phyloP scores from a whole-genome alignment of 2,113 vertebrate genomes.

The Cottus gobio region DNA sequence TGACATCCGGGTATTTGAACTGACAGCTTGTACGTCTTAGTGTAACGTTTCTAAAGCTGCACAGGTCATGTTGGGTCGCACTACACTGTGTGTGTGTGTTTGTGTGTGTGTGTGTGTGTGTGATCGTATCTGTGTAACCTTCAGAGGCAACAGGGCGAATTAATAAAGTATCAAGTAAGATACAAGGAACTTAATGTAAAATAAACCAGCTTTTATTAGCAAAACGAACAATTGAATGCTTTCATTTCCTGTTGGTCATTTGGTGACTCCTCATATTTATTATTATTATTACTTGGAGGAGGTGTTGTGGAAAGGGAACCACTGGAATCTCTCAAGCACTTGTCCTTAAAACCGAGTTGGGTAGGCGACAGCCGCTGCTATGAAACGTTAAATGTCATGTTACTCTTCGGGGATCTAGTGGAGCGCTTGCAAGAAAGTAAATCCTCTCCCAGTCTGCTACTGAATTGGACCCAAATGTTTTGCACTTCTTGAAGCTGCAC shows the following conservation, averaged over 20 bases:
- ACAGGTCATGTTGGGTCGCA: constrained; percentile 12
- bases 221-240: neutral
- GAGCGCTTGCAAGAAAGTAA: neutral
- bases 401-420: neutral
- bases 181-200: neutral
- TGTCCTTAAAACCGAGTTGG: neutral
- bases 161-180: neutral
- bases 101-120: neutral
- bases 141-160: neutral
- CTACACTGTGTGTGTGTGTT: neutral
- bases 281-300: neutral
- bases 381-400: neutral
- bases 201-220: neutral
- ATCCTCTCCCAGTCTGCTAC: neutral
- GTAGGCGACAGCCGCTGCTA: neutral
- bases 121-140: neutral
- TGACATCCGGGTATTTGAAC: neutral
- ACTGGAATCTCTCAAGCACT: neutral
- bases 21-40: neutral
- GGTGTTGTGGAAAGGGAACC: neutral
- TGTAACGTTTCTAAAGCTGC: neutral
- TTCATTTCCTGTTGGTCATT: neutral
- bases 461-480: neutral
- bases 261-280: neutral
- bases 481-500: neutral